A percentile compares a stretch with the other conserved stretches of the same genome.
These are phyloP conservation scores for Proterorhinus semilunaris DNA, from an alignment of 2,113 vertebrate genomes.

Conservation along the genomic window DNA sequence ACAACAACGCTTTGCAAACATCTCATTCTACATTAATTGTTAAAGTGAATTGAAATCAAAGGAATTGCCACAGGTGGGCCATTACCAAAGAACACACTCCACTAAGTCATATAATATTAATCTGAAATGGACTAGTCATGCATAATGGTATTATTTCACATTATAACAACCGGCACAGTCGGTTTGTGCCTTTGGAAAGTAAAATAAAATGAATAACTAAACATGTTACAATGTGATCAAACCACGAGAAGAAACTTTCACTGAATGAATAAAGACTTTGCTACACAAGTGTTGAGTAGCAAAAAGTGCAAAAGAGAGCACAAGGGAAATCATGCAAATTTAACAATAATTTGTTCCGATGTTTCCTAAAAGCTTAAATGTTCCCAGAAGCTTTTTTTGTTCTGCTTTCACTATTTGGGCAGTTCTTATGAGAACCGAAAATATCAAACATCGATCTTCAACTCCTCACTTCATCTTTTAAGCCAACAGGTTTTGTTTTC, in stretches of 20 bases:
- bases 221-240: background rate
- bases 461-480: too few species aligned
- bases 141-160: conserved; percentile 12
- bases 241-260: background rate
- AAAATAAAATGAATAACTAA: conserved; percentile 7
- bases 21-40: background rate
- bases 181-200: background rate
- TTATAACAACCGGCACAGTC: background rate
- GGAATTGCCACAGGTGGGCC: background rate
- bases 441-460: too few species aligned
- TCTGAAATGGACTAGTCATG: conserved; percentile 8
- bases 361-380: background rate
- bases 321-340: background rate
- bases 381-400: too few species aligned
- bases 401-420: too few species aligned
- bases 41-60: background rate
- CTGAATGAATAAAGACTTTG: background rate
- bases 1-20: background rate
- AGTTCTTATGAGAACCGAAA: too few species aligned
- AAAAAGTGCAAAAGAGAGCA: background rate
- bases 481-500: too few species aligned
- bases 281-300: background rate
- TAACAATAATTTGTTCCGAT: background rate
- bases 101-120: conserved; percentile 1
- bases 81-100: background rate